Evolutionary conservation across 1,140 invertebrate genomes (phyloP).

Genomic region (Mamestra configurata): DNA sequence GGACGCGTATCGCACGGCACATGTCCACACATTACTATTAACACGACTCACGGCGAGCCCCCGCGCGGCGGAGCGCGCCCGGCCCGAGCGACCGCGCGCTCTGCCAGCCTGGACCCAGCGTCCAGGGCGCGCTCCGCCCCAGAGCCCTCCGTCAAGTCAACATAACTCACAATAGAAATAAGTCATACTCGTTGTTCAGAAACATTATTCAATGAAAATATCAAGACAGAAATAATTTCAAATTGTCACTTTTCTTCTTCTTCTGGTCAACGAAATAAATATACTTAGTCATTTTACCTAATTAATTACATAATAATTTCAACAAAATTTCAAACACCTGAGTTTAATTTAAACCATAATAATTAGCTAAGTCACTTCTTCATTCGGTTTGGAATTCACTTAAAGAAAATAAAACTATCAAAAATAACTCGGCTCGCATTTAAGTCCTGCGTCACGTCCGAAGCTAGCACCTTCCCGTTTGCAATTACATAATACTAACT

Average conservation of each 20-base stretch:
- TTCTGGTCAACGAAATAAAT: slow-evolving; percentile 84
- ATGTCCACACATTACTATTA: slow-evolving; percentile 70
- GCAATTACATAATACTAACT: slow-evolving; percentile 86
- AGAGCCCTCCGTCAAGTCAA: slow-evolving; percentile 61
- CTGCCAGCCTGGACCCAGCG: neutral
- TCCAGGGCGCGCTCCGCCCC: slow-evolving; percentile 44
- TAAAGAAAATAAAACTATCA: slow-evolving; percentile 87
- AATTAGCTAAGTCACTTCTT: slow-evolving; percentile 83
- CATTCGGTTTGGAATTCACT: slow-evolving; percentile 83
- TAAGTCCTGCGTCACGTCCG: slow-evolving; percentile 86
- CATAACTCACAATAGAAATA: slow-evolving; percentile 73
- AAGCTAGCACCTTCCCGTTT: slow-evolving; percentile 87
- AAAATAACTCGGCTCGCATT: slow-evolving; percentile 87
- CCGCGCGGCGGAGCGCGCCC: neutral
- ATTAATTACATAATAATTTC: slow-evolving; percentile 88
- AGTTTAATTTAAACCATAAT: slow-evolving; percentile 80
- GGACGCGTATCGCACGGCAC: slow-evolving; percentile 65
- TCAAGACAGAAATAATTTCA: slow-evolving; percentile 88
- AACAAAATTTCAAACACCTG: slow-evolving; percentile 87
- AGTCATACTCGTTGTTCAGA: slow-evolving; percentile 68
- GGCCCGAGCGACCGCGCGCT: neutral
- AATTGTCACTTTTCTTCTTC: slow-evolving; percentile 75
- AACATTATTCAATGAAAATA: slow-evolving; percentile 80
- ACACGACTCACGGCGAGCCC: neutral
- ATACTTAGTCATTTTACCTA: slow-evolving; percentile 85